A percentile compares a stretch with the other conserved stretches of the same genome.
Evolutionary conservation across 2,113 vertebrate species (phyloP).

Genomic region (Taxidea taxus): DNA sequence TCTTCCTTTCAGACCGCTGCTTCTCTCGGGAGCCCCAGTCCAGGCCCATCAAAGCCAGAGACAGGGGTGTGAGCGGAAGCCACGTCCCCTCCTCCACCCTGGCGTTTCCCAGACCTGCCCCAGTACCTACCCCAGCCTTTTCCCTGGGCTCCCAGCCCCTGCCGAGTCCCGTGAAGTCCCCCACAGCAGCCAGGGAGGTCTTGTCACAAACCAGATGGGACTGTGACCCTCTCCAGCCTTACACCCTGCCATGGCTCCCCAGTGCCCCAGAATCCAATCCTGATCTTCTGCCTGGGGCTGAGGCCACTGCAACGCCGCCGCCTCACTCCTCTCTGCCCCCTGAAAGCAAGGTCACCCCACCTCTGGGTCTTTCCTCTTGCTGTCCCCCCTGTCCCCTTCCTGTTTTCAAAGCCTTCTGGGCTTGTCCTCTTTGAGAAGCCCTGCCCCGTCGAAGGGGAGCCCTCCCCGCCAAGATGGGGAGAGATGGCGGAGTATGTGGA

Average conservation of each 20-base stretch:
- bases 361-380: not conserved
- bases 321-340: not conserved
- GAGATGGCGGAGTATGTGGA: not conserved
- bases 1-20: not conserved
- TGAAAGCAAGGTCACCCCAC: rapidly evolving
- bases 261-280: not conserved
- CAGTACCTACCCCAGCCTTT: too few relatives aligned
- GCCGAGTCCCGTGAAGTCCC: not conserved
- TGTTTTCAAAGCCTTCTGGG: not conserved
- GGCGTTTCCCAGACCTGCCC: not conserved
- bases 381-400: not conserved
- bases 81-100: rapidly evolving
- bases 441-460: too few relatives aligned
- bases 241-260: not conserved
- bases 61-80: not conserved
- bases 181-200: too few relatives aligned
- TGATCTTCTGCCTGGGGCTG: not conserved
- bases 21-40: not conserved
- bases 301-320: not conserved
- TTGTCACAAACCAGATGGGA: not conserved
- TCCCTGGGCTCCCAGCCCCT: not conserved
- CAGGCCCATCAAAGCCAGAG: not conserved
- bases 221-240: not conserved
- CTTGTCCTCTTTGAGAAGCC: not conserved
- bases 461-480: conserved; percentile 21